Percentiles rank a stretch among this genome's conserved stretches.
phyloP scores from a whole-genome alignment of 2,113 vertebrate species.

The Psilopogon haemacephalus region DNA sequence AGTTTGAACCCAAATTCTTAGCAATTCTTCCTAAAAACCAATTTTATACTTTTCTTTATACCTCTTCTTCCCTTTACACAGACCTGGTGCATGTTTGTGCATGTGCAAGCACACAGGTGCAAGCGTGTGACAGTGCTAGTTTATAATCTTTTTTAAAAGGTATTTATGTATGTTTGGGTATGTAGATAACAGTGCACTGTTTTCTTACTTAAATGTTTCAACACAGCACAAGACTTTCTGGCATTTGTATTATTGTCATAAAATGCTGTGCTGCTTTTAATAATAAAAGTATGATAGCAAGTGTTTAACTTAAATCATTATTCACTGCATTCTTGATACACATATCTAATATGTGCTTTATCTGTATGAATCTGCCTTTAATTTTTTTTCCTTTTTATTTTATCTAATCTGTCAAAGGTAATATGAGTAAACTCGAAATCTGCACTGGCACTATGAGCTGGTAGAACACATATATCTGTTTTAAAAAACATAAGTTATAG shows the following conservation, averaged over 20 bases:
- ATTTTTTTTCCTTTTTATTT: not conserved
- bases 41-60: not conserved
- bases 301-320: not conserved
- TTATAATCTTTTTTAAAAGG: not conserved
- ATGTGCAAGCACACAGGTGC: fast-evolving
- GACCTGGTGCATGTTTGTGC: not conserved
- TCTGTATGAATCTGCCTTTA: not conserved
- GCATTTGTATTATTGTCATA: not conserved
- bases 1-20: not conserved
- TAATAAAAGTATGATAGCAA: not conserved
- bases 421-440: not conserved
- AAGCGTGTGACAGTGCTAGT: not conserved
- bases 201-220: not conserved
- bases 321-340: not conserved
- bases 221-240: not conserved
- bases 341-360: not conserved
- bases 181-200: not conserved
- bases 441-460: not conserved
- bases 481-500: not conserved
- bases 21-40: not conserved
- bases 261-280: not conserved
- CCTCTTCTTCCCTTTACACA: not conserved
- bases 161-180: not conserved
- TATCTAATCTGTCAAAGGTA: not conserved
- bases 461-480: not conserved